These are phyloP conservation scores for Agrochola lota DNA, from an alignment of 2,888 invertebrate genomes.

Conservation along the genomic window DNA sequence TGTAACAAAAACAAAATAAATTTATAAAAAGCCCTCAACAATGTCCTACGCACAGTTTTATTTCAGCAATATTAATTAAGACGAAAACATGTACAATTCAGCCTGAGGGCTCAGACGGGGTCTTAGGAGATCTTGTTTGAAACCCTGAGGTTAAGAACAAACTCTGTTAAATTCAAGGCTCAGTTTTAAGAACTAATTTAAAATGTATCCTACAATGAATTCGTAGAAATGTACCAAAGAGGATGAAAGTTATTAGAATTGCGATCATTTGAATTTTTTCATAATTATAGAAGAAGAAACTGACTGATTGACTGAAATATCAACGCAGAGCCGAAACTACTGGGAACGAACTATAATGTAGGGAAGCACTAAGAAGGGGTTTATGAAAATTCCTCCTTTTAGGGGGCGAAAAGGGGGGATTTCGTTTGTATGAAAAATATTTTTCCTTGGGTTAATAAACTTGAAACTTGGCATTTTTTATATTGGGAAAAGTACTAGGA, in stretches of 20 bases:
- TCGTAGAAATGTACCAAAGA: not conserved
- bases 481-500: too few relatives aligned
- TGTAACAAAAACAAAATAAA: not conserved
- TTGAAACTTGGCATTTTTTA: too few relatives aligned
- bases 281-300: too few relatives aligned
- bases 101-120: conserved; percentile 19
- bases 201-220: not conserved
- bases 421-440: too few relatives aligned
- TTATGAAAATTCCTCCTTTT: too few relatives aligned
- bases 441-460: too few relatives aligned
- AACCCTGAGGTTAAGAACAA: conserved; percentile 24
- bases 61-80: conserved; percentile 35
- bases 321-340: too few relatives aligned
- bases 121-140: conserved; percentile 12
- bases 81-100: conserved; percentile 17
- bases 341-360: too few relatives aligned
- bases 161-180: conserved; percentile 5
- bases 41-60: not conserved
- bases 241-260: not conserved
- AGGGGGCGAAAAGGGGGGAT: too few relatives aligned
- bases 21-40: not conserved
- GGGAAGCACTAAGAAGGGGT: too few relatives aligned
- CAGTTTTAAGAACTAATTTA: conserved; percentile 28
- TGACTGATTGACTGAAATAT: too few relatives aligned
- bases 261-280: too few relatives aligned